phyloP scores from a whole-genome alignment of 2,888 invertebrate genomes.

The Orthosia incerta region DNA sequence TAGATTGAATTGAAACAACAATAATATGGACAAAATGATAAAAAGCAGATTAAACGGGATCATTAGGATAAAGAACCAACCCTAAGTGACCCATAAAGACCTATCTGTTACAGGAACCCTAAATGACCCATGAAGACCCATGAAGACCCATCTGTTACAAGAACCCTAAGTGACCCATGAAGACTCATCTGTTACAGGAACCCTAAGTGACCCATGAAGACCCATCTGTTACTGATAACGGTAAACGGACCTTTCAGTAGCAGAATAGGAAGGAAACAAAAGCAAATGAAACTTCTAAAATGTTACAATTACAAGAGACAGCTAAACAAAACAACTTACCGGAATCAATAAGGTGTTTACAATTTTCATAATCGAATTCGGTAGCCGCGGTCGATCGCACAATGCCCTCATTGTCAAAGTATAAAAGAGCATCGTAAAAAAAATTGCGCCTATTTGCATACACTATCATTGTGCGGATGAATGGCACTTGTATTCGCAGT shows the following conservation, averaged over 20 bases:
- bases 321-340: conserved; percentile 24
- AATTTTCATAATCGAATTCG: conserved; percentile 79
- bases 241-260: background rate
- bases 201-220: background rate
- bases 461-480: conserved; percentile 77
- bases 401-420: conserved; percentile 75
- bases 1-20: background rate
- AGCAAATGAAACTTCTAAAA: conserved; percentile 3
- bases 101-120: background rate
- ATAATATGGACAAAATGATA: background rate
- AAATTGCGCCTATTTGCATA: conserved; percentile 88
- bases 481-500: conserved; percentile 81
- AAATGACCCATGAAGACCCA: background rate
- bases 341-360: conserved; percentile 78
- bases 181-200: background rate
- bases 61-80: background rate
- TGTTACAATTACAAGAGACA: conserved; percentile 10
- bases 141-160: too few species aligned
- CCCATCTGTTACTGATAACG: background rate
- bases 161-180: background rate
- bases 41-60: background rate
- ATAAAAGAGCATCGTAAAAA: conserved; percentile 78
- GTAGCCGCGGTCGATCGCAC: conserved; percentile 77
- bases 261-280: background rate
- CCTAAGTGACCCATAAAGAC: background rate